A percentile compares a stretch with the other conserved stretches of the same genome.
Evolutionary conservation across 1,140 invertebrate species (phyloP).

Genomic region (Drosophila kikkawai): DNA sequence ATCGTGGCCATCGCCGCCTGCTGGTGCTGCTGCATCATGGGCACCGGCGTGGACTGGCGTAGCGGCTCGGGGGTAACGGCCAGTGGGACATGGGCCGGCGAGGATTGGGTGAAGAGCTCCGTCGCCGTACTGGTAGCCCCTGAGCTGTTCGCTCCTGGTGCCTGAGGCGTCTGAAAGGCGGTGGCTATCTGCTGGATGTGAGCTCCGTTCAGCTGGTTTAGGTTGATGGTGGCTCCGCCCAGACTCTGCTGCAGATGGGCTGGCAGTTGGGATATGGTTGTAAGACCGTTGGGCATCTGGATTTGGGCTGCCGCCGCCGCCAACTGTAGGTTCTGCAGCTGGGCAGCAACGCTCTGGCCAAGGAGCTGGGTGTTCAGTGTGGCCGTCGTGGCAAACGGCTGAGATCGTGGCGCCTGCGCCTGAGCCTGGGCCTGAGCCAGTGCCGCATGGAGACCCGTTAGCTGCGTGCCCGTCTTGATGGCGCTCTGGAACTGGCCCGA

Average conservation of each 20-base stretch:
- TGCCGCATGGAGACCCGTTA: constrained; percentile 78
- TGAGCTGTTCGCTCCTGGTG: constrained; percentile 34
- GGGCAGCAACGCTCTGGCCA: constrained; percentile 78
- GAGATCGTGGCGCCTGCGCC: constrained; percentile 81
- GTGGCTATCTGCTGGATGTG: constrained; percentile 81
- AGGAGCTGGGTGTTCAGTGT: constrained; percentile 82
- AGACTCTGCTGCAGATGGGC: constrained; percentile 81
- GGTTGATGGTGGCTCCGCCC: constrained; percentile 76
- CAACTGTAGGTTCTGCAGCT: constrained; percentile 81
- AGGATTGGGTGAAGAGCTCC: constrained; percentile 72
- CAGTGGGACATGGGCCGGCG: constrained; percentile 69
- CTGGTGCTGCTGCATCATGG: constrained; percentile 55
- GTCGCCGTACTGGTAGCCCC: constrained; percentile 23
- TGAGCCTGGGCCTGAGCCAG: constrained; percentile 72
- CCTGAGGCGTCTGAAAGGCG: constrained; percentile 79
- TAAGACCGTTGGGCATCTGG: constrained; percentile 84
- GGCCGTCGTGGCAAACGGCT: constrained; percentile 81
- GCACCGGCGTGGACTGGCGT: constrained; percentile 70
- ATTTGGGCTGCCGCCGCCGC: constrained; percentile 79
- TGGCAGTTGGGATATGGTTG: constrained; percentile 79
- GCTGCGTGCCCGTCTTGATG: constrained; percentile 72
- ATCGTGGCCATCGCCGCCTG: constrained; percentile 70
- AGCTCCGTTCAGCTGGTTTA: constrained; percentile 79
- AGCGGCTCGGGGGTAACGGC: constrained; percentile 76
- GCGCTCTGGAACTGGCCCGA: constrained; percentile 76